phyloP scores from a whole-genome alignment of 2,113 vertebrate species.

The Falco punctatus region DNA sequence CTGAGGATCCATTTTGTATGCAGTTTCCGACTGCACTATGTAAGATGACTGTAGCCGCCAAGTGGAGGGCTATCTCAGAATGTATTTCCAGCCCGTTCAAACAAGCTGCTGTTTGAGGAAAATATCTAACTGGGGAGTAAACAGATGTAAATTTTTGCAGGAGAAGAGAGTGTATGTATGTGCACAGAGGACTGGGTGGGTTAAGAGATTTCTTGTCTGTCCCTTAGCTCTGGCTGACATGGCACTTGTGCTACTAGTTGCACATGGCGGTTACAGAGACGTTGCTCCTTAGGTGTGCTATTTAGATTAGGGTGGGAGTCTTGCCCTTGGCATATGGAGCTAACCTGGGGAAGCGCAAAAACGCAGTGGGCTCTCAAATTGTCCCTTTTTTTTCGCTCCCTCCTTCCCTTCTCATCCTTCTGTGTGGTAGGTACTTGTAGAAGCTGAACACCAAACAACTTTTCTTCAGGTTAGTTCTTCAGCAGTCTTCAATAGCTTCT shows the following conservation, averaged over 20 bases:
- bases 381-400: neutral
- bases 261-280: neutral
- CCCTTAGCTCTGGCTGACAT: neutral
- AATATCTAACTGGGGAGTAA: neutral
- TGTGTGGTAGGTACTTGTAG: neutral
- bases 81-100: neutral
- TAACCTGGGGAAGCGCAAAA: neutral
- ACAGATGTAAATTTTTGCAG: neutral
- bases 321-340: neutral
- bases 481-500: neutral
- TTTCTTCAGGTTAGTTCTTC: neutral
- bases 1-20: neutral
- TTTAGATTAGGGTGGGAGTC: neutral
- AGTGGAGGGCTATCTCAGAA: neutral
- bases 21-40: fast-evolving
- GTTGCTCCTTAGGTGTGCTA: neutral
- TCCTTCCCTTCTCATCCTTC: neutral
- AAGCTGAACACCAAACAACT: neutral
- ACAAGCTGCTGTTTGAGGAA: neutral
- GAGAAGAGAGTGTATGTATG: neutral
- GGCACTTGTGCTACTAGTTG: neutral
- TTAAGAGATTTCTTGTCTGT: neutral
- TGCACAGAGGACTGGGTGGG: neutral
- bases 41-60: neutral
- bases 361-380: neutral